Evolutionary conservation across 2,113 vertebrate species (phyloP).

Genomic region (Entelurus aequoreus): DNA sequence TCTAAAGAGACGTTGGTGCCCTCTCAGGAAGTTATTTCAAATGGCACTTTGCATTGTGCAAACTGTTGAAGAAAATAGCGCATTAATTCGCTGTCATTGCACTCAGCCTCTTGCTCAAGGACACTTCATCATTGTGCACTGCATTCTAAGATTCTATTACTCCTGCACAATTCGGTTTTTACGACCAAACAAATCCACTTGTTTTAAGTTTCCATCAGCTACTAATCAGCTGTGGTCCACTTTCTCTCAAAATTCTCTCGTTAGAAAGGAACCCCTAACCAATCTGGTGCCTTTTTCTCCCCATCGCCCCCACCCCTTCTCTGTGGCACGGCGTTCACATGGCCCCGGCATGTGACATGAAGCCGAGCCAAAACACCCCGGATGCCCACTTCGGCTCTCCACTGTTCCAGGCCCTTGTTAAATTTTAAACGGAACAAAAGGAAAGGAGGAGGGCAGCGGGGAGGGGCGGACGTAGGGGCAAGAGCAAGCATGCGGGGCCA

Average conservation of each 20-base stretch:
- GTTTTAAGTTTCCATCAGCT: conserved; percentile 21
- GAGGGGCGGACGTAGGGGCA: conserved; percentile 23
- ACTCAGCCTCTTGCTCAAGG: neutral
- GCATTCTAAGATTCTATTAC: too few relatives aligned
- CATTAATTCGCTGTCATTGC: neutral
- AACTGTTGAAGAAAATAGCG: neutral
- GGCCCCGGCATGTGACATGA: conserved; percentile 72
- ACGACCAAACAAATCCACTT: neutral
- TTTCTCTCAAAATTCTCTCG: conserved; percentile 29
- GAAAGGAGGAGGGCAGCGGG: conserved; percentile 34
- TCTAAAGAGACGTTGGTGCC: neutral
- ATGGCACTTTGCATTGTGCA: neutral
- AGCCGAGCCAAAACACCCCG: conserved; percentile 72
- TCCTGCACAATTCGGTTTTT: neutral
- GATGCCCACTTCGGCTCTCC: conserved; percentile 68
- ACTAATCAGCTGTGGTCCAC: conserved; percentile 7
- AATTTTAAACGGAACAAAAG: conserved; percentile 73
- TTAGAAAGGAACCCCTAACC: conserved; percentile 38
- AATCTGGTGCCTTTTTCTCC: conserved; percentile 23
- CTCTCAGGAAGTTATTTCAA: too few relatives aligned
- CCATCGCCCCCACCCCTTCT: conserved; percentile 10
- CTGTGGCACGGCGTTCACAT: conserved; percentile 69
- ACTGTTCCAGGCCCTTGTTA: conserved; percentile 71
- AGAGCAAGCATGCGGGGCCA: conserved; percentile 46
- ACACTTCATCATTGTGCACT: neutral